Percentiles rank a stretch among this genome's conserved stretches.
phyloP scores from a whole-genome alignment of 2,888 invertebrate genomes.

The Abrostola triplasia region DNA sequence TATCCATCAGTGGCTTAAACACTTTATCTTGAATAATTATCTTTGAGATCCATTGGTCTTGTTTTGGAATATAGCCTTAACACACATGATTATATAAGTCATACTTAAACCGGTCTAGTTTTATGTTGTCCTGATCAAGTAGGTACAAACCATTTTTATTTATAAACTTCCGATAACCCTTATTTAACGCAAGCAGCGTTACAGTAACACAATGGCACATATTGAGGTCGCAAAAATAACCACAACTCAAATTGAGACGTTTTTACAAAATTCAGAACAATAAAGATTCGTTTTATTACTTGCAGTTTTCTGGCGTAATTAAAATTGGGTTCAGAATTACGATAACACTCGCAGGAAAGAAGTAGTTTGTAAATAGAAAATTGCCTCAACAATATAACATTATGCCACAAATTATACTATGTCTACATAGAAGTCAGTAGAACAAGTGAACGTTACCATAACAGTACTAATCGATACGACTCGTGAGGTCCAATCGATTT shows the following conservation, averaged over 20 bases:
- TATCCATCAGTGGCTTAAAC: neutral
- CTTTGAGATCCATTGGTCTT: neutral
- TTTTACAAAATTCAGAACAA: neutral
- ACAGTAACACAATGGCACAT: conserved; percentile 2
- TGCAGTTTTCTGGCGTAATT: no score
- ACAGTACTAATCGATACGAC: conserved; percentile 54
- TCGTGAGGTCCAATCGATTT: conserved; percentile 59
- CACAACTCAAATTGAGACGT: neutral
- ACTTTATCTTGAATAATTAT: neutral
- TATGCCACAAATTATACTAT: conserved; percentile 37
- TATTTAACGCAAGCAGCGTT: conserved; percentile 1
- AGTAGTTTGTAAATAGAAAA: no score
- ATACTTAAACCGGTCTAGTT: no score
- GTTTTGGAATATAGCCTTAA: neutral
- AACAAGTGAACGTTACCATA: conserved; percentile 58
- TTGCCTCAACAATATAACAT: conserved; percentile 2
- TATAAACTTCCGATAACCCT: conserved; percentile 1
- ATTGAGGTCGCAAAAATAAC: neutral
- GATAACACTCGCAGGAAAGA: no score
- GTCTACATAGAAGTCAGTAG: conserved; percentile 45
- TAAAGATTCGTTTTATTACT: no score
- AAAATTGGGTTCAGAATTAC: no score
- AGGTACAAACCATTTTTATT: neutral
- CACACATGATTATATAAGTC: no score
- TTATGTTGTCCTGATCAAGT: neutral